Percentiles rank a stretch among this genome's conserved stretches.
Conservation (phyloP, 1,140 invertebrate species). For the Cotesia typhae region DNA sequence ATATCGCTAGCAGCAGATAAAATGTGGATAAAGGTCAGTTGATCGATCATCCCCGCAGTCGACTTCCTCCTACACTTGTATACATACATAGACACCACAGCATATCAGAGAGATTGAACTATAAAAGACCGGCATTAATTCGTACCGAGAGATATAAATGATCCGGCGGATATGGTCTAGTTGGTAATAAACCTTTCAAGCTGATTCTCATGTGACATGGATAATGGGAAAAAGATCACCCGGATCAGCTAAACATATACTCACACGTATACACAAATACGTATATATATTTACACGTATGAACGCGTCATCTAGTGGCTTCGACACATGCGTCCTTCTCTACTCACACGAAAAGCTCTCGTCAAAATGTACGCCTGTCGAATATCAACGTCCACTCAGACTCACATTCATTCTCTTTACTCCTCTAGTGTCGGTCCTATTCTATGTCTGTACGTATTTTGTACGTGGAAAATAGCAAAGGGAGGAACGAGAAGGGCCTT, state of each 20-base stretch:
- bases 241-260: conserved; percentile 10
- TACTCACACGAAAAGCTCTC: conserved; percentile 26
- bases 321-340: conserved; percentile 17
- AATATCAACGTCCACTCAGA: conserved; percentile 39
- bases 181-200: conserved; percentile 35
- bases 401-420: too few relatives aligned
- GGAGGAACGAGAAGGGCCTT: conserved; percentile 20
- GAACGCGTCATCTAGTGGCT: conserved; percentile 7
- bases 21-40: too few relatives aligned
- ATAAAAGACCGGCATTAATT: conserved; percentile 13
- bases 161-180: conserved; percentile 3
- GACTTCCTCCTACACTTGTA: not conserved
- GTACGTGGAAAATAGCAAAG: too few relatives aligned
- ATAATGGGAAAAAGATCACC: conserved; percentile 26
- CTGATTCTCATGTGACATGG: conserved; percentile 26
- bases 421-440: too few relatives aligned
- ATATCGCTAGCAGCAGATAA: too few relatives aligned
- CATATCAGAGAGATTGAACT: not conserved
- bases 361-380: conserved; percentile 39
- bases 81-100: not conserved
- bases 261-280: not conserved
- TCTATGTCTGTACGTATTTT: too few relatives aligned
- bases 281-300: conserved; percentile 10
- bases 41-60: too few relatives aligned
- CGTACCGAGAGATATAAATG: conserved; percentile 12